Percentiles rank a stretch among this genome's conserved stretches.
Evolutionary conservation across 2,113 vertebrate genomes (phyloP).

Genomic region (Myrmecobius fasciatus): DNA sequence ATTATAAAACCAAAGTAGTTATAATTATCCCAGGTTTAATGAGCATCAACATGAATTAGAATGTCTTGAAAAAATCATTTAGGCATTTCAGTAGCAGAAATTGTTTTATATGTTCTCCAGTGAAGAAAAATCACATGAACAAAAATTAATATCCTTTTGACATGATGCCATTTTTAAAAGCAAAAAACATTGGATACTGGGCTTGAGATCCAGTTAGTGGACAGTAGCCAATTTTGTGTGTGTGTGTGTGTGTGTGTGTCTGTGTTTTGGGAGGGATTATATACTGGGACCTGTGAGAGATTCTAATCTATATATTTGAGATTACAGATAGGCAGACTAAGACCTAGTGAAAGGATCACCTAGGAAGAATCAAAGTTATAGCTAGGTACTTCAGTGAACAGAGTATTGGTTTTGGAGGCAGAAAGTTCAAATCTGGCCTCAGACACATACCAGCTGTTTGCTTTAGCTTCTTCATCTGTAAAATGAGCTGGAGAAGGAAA

Average conservation of each 20-base stretch:
- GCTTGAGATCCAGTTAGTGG: not conserved
- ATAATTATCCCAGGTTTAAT: constrained; percentile 36
- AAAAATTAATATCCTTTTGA: not conserved
- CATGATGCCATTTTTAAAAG: not conserved
- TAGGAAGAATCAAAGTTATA: not conserved
- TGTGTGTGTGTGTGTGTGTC: too few relatives aligned
- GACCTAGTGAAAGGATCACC: not conserved
- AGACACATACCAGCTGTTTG: not conserved
- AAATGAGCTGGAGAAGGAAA: not conserved
- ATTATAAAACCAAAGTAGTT: constrained; percentile 28
- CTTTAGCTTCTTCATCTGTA: not conserved
- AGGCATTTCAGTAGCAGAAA: not conserved
- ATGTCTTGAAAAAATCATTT: constrained; percentile 13
- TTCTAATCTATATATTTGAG: not conserved
- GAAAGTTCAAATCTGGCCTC: not conserved
- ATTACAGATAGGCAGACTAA: not conserved
- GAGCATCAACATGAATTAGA: constrained; percentile 15
- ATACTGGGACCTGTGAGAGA: not conserved
- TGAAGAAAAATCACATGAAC: not conserved
- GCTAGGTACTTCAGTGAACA: not conserved
- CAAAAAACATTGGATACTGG: not conserved
- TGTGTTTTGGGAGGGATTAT: not conserved
- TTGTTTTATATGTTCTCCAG: not conserved
- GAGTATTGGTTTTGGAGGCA: not conserved
- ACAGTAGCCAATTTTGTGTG: not conserved